These are phyloP conservation scores for Agonopterix arenella DNA, from an alignment of 2,888 invertebrate genomes.

Conservation along the genomic window DNA sequence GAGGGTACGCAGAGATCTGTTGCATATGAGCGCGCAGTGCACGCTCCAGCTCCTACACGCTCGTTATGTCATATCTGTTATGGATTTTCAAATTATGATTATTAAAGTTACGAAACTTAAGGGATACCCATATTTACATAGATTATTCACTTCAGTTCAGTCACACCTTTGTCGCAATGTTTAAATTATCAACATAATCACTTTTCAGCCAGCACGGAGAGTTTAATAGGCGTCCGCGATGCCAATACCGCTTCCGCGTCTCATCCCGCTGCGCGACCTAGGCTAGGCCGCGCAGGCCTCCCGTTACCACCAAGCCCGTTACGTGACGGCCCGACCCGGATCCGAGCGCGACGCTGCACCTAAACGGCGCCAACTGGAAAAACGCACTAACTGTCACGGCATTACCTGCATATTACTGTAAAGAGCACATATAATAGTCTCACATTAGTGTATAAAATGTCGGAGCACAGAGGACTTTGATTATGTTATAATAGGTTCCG, in stretches of 20 bases:
- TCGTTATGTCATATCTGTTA: too few relatives aligned
- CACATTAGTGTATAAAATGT: too few relatives aligned
- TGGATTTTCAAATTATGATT: too few relatives aligned
- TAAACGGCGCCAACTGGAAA: constrained; percentile 24
- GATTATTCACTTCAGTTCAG: background rate
- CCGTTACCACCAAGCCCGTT: constrained; percentile 69
- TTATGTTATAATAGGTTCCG: too few relatives aligned
- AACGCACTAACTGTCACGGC: constrained; percentile 27
- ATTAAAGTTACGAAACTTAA: too few relatives aligned
- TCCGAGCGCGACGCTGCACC: constrained; percentile 26
- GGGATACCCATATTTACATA: too few relatives aligned
- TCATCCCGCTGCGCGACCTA: constrained; percentile 74
- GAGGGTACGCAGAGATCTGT: too few relatives aligned
- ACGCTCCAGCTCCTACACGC: too few relatives aligned
- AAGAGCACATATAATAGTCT: background rate
- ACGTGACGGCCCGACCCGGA: constrained; percentile 73
- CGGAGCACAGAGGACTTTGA: too few relatives aligned
- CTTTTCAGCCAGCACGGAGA: background rate
- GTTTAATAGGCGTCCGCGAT: constrained; percentile 51
- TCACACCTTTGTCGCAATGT: background rate
- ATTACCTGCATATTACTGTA: constrained; percentile 4
- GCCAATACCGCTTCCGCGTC: constrained; percentile 66
- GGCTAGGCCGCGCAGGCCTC: constrained; percentile 28
- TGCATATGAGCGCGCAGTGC: too few relatives aligned
- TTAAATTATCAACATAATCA: background rate